Evolutionary conservation across 1,140 invertebrate species (phyloP), one percentile per base, ranked within the genome.

Genomic region (Neocloeon triangulifer): DNA sequence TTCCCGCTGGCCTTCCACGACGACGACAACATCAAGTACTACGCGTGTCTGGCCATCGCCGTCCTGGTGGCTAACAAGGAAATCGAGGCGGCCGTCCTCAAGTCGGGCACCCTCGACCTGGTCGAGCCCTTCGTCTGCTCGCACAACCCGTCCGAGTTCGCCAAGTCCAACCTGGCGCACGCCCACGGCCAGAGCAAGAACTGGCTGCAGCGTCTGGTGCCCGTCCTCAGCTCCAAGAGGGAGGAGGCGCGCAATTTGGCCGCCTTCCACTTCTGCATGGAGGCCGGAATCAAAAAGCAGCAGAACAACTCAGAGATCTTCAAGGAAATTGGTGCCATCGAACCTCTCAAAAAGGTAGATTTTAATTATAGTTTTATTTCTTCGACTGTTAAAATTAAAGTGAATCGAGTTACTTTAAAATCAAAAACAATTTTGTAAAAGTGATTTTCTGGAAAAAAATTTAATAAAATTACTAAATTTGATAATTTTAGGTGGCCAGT

Each of bases 231-330:
- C 42, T 95, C 89, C 12, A 86, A 95, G 49, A 59, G 91, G 32
- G 84, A 92, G 47, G 92, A 97, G 53, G 91, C 94, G 0, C 66
- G 89, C 39, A 94, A 92, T 47, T 52, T 98, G 32, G 92, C 94
- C 0, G 89, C 92, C 17, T 99, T 98, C 52, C 94, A 98, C 50
- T 98, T 99, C 50, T 95, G 89, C 45, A 95, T 98, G 86, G 94
- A 98, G 53, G 92, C 94, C 2, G 84, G 81, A 8, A 97, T 98
- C 21, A 97, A 97, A 47, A 79, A 91, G 43, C 75, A 86, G 41
- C 92, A 97, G 54, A 82, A 85, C 9, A 89, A 92, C 37, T 80
- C 86, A 0, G 75, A 85, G 50, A 78, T 94, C 42, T 96, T 98
- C 48, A 63, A 71, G 32, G 85, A 91, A 51, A 96, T 98, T 38